A percentile compares a stretch with the other conserved stretches of the same genome.
Evolutionary conservation across 2,888 invertebrate species (phyloP).

Genomic region (Sepiola atlantica): DNA sequence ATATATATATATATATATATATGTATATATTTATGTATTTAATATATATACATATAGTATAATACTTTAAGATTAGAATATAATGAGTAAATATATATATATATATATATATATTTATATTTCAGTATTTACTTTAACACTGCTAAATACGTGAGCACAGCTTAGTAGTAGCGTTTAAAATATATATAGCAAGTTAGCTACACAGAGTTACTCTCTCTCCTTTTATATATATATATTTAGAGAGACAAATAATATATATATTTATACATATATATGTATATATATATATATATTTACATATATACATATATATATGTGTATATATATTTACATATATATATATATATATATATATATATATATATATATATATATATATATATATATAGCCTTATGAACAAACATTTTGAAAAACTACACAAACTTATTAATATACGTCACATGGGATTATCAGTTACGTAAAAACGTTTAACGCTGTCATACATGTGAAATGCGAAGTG

Average conservation of each 20-base stretch:
- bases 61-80: no score
- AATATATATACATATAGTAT: not conserved
- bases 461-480: no score
- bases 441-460: no score
- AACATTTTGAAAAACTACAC: not conserved
- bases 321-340: not conserved
- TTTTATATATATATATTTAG: not conserved
- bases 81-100: no score
- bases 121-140: no score
- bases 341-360: not conserved
- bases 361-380: not conserved
- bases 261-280: not conserved
- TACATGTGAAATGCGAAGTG: not conserved
- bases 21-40: not conserved
- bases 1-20: not conserved
- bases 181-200: no score
- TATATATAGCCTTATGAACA: not conserved
- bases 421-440: not conserved
- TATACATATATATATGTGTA: conserved; percentile 2
- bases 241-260: not conserved
- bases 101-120: no score
- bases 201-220: not conserved
- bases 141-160: no score
- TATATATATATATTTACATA: conserved; percentile 37
- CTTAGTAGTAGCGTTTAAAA: no score